A percentile compares a stretch with the other conserved stretches of the same genome.
Conservation (phyloP, 2,888 invertebrate species). For the Dilophus febrilis region DNA sequence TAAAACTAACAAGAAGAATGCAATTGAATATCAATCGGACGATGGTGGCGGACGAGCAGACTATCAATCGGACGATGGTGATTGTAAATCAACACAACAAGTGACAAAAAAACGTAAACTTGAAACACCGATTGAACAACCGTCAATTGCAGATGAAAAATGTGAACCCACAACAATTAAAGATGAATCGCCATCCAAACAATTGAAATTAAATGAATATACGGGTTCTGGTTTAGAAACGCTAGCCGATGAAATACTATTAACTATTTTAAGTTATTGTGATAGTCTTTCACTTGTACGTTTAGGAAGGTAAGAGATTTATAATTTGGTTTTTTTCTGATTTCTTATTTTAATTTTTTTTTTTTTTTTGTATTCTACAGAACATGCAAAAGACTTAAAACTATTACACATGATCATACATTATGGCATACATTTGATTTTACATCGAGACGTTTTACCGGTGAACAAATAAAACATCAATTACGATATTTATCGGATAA, state of each 20-base stretch:
- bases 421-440: conserved; percentile 26
- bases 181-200: not conserved
- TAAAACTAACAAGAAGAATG: no score
- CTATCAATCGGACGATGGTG: no score
- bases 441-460: conserved; percentile 17
- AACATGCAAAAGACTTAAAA: conserved; percentile 22
- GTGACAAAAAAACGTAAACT: not conserved
- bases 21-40: no score
- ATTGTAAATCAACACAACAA: no score
- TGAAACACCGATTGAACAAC: not conserved
- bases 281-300: conserved; percentile 22
- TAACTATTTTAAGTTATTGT: conserved; percentile 25
- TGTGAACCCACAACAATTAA: not conserved
- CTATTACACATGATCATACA: conserved; percentile 22
- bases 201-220: not conserved
- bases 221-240: not conserved
- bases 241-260: conserved; percentile 25
- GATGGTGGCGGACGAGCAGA: no score
- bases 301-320: conserved; percentile 19
- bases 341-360: not conserved
- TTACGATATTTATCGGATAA: conserved; percentile 20
- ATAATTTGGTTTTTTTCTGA: not conserved
- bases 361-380: conserved; percentile 13
- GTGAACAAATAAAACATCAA: conserved; percentile 20
- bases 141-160: no score